Evolutionary conservation across 2,113 vertebrate genomes (phyloP).

Genomic region (Hemiprocne comata): DNA sequence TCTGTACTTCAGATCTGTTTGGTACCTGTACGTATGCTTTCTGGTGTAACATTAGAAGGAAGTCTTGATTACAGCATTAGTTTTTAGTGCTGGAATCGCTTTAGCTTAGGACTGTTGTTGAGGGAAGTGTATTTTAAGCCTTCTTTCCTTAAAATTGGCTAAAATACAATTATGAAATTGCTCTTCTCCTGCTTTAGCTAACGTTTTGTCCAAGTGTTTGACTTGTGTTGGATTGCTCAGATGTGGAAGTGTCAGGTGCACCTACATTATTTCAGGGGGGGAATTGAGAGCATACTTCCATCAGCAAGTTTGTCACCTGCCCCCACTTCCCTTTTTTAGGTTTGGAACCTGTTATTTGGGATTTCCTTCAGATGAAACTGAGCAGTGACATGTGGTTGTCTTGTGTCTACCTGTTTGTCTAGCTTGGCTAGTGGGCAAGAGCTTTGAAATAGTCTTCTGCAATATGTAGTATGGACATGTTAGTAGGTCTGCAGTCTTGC

Average conservation of each 20-base stretch:
- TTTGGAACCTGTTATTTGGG: background rate
- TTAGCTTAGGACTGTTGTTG: background rate
- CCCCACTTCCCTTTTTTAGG: background rate
- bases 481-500: background rate
- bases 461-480: background rate
- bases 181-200: background rate
- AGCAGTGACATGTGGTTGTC: background rate
- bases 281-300: background rate
- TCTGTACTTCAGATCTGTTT: background rate
- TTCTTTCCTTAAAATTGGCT: background rate
- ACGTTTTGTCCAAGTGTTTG: background rate
- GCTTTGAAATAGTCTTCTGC: background rate
- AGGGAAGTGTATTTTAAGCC: background rate
- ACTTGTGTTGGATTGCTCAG: background rate
- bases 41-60: background rate
- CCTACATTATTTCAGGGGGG: fast-evolving
- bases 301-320: background rate
- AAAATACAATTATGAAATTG: background rate
- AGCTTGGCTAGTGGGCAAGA: background rate
- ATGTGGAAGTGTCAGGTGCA: background rate
- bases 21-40: background rate
- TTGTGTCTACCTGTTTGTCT: background rate
- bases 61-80: background rate
- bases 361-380: background rate
- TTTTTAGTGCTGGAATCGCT: background rate